Base-by-base conservation (phyloP, 2,113 vertebrate genomes). In the Zosterops borbonicus region DNA sequence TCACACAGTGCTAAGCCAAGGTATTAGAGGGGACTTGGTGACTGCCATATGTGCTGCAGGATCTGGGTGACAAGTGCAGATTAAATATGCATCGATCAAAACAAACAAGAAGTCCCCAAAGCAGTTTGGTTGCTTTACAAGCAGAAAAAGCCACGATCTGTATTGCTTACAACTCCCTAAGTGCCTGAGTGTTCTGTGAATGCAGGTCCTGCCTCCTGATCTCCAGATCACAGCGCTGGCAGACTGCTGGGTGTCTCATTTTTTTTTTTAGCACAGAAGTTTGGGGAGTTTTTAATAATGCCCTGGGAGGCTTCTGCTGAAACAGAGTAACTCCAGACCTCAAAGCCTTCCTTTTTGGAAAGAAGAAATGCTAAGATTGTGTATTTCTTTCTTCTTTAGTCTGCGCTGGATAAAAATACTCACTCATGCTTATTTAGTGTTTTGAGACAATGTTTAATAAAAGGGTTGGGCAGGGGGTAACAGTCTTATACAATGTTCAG, bases 391-490 rank as follows among this genome's bases (percentile, higher is more conserved):
- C 82, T 59, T 44, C 58, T 92, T 64, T 46, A 20, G 49, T 59
- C 65, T 37, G 12, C 11, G 0, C 14, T 52, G 75, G 46, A 77
- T 90, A 80, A 90, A 95, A 89, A 94, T 92, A 85, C 20, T 75
- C 53, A 4, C 31, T 83, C 12, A 0, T 62, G 44, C 53, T 44
- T 52, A 15, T 64, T 89, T 60, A 28, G 56, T 87, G 73, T 73
- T 92, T 90, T 35, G 53, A 79, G 76, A 90, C 68, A 63, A 60
- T 81, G 52, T 64, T 93, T 96, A 81, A 75, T 95, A 56, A 46
- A 68, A 70, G 88, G n/a, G 11, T 60, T 93, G 88, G 79, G 64
- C 46, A 60, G 59, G 74, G 83, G 68, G 37, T 86, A 16, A 16
- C 15, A 29, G 41, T 52, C 25, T 78, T 62, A 11, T 27, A 83